Evolutionary conservation across 2,797 vertebrate genomes (phyloP).

Genomic region (Tachyglossus aculeatus): DNA sequence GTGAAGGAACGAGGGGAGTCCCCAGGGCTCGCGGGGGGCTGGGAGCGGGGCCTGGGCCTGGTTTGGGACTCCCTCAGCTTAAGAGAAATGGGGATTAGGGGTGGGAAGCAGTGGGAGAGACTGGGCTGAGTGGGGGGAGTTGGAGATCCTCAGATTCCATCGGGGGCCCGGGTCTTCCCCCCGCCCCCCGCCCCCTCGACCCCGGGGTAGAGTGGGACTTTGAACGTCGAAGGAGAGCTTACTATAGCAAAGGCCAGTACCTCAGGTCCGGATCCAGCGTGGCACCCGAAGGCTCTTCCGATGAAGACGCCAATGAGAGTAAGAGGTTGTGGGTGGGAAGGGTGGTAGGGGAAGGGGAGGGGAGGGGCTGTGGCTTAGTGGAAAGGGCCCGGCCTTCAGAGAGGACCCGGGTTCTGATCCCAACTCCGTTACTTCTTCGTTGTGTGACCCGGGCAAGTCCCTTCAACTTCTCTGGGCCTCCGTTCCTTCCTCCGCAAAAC

Average conservation of each 20-base stretch:
- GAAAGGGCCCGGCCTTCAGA: too few species aligned
- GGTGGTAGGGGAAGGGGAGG: not conserved
- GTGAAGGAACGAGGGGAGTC: too few species aligned
- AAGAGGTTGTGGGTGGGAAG: not conserved
- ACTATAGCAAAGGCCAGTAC: constrained; percentile 37
- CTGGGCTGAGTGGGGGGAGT: too few species aligned
- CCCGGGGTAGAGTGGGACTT: not conserved
- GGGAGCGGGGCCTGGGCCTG: not conserved
- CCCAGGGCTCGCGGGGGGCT: too few species aligned
- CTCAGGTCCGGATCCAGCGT: constrained; percentile 24
- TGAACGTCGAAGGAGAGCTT: constrained; percentile 11
- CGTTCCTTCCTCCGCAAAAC: not conserved
- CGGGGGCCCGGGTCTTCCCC: not conserved
- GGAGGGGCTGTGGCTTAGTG: not conserved
- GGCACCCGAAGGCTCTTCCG: constrained; percentile 10
- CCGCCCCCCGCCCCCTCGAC: not conserved
- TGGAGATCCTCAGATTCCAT: constrained; percentile 25
- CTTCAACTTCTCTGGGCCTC: not conserved
- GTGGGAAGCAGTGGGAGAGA: too few species aligned
- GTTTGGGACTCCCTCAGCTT: too few species aligned
- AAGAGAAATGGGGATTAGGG: too few species aligned
- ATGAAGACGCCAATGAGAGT: constrained; percentile 21
- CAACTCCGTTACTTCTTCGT: not conserved
- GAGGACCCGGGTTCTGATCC: too few species aligned
- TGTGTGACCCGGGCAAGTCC: not conserved